Percentiles rank a stretch among this genome's conserved stretches.
These are phyloP conservation scores for Drosophila trapezifrons DNA, from an alignment of 1,140 invertebrate genomes.

Conservation along the genomic window DNA sequence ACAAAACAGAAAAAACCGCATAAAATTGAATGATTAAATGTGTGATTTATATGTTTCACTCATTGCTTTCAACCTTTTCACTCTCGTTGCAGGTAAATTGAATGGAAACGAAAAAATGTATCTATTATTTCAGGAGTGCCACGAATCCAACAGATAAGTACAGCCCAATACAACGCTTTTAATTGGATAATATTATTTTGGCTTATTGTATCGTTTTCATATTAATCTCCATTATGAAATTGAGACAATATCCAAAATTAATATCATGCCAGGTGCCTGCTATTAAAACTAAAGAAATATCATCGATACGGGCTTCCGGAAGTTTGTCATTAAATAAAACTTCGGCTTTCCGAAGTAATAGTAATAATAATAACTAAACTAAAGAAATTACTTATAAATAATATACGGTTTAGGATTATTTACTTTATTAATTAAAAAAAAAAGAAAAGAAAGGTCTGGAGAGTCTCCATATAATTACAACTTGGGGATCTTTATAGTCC, in stretches of 20 bases:
- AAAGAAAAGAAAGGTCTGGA: too few species aligned
- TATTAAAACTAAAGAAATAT: too few species aligned
- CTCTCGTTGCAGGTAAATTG: slow-evolving; percentile 31
- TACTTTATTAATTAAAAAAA: too few species aligned
- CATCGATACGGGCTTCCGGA: too few species aligned
- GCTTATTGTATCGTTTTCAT: background rate
- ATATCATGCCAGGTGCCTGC: background rate
- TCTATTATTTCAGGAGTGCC: background rate
- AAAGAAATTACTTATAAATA: background rate
- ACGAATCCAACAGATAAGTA: slow-evolving; percentile 6
- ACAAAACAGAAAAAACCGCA: too few species aligned
- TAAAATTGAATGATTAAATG: slow-evolving; percentile 34
- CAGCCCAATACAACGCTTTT: background rate
- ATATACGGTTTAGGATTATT: too few species aligned
- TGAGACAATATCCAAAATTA: slow-evolving; percentile 1
- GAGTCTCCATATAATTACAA: slow-evolving; percentile 3
- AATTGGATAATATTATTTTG: background rate
- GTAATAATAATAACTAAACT: too few species aligned
- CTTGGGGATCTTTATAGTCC: slow-evolving; percentile 17
- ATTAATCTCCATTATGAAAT: background rate
- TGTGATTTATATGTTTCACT: slow-evolving; percentile 36
- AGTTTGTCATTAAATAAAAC: too few species aligned
- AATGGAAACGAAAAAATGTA: slow-evolving; percentile 5
- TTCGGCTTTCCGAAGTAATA: too few species aligned
- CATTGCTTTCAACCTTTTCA: background rate